Evolutionary conservation across 2,888 invertebrate genomes (phyloP).

Genomic region (Caenorhabditis drosophilae): DNA sequence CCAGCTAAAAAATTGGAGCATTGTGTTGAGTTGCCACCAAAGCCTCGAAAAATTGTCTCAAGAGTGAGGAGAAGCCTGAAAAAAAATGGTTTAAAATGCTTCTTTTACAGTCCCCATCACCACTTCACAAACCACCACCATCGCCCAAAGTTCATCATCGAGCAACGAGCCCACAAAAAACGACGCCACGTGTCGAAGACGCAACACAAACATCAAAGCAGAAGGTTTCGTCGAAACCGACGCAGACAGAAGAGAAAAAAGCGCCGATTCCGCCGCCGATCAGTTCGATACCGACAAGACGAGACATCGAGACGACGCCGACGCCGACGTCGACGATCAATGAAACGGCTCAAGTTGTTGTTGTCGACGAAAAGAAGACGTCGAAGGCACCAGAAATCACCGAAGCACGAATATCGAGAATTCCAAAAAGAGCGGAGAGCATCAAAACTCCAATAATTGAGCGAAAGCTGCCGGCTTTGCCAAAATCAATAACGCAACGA

Average conservation of each 20-base stretch:
- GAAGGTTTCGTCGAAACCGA: constrained; percentile 20
- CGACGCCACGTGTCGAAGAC: constrained; percentile 18
- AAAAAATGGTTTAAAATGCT: no score
- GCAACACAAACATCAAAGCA: constrained; percentile 18
- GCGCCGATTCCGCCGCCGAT: constrained; percentile 39
- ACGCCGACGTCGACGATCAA: neutral
- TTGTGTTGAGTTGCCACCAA: constrained; percentile 48
- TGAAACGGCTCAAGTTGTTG: constrained; percentile 7
- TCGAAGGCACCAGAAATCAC: constrained; percentile 48
- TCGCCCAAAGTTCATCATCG: constrained; percentile 32
- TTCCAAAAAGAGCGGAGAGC: constrained; percentile 51
- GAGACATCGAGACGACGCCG: constrained; percentile 29
- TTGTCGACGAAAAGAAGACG: constrained; percentile 3
- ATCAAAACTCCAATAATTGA: constrained; percentile 52
- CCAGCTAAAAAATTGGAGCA: constrained; percentile 32
- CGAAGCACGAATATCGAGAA: constrained; percentile 50
- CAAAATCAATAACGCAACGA: constrained; percentile 37
- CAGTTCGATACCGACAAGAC: constrained; percentile 41
- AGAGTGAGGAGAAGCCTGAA: no score
- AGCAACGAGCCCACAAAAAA: constrained; percentile 25
- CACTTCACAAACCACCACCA: constrained; percentile 37
- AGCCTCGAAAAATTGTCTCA: constrained; percentile 39
- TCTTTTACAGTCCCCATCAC: constrained; percentile 35
- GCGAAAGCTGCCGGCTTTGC: constrained; percentile 48
- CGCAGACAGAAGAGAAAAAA: constrained; percentile 16